Evolutionary conservation across 2,113 vertebrate genomes (phyloP).

Genomic region (Takifugu bimaculatus): DNA sequence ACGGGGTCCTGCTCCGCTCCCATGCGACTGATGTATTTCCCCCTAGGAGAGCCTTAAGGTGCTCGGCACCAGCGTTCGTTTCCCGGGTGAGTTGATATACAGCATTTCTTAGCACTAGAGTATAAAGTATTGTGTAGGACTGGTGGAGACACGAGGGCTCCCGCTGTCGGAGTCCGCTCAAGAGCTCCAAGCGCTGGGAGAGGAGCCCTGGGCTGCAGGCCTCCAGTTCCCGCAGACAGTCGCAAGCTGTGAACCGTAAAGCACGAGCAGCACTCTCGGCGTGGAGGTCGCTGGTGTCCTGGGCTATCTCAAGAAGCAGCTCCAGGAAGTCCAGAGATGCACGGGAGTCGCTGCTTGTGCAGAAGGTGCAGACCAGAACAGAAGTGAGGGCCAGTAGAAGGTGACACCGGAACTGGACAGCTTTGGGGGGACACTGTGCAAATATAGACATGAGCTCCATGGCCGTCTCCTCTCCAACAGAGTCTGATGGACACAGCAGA

Average conservation of each 20-base stretch:
- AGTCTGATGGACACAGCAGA: too few relatives aligned
- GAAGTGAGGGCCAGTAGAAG: slow-evolving; percentile 79
- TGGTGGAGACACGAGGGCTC: slow-evolving; percentile 73
- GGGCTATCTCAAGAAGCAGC: slow-evolving; percentile 71
- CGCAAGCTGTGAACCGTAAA: slow-evolving; percentile 73
- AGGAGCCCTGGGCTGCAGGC: slow-evolving; percentile 79
- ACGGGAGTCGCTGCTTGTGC: slow-evolving; percentile 53
- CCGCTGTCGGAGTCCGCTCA: slow-evolving; percentile 71
- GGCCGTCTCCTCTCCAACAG: slow-evolving; percentile 75
- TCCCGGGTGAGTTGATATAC: slow-evolving; percentile 66
- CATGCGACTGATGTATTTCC: slow-evolving; percentile 62
- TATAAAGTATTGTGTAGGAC: slow-evolving; percentile 74
- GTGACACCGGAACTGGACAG: too few relatives aligned
- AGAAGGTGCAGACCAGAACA: slow-evolving; percentile 70
- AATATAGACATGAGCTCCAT: slow-evolving; percentile 79
- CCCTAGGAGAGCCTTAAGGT: slow-evolving; percentile 68
- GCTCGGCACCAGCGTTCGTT: slow-evolving; percentile 39
- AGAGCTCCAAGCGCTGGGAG: slow-evolving; percentile 72
- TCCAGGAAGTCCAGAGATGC: slow-evolving; percentile 74
- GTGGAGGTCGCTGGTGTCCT: slow-evolving; percentile 66
- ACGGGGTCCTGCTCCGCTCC: too few relatives aligned
- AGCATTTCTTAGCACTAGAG: slow-evolving; percentile 73
- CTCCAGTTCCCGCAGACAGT: slow-evolving; percentile 84
- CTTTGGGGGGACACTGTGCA: slow-evolving; percentile 64
- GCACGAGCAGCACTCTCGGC: slow-evolving; percentile 46